These are phyloP conservation scores for Saturnia pavonia DNA, from an alignment of 2,888 invertebrate genomes.

Conservation along the genomic window DNA sequence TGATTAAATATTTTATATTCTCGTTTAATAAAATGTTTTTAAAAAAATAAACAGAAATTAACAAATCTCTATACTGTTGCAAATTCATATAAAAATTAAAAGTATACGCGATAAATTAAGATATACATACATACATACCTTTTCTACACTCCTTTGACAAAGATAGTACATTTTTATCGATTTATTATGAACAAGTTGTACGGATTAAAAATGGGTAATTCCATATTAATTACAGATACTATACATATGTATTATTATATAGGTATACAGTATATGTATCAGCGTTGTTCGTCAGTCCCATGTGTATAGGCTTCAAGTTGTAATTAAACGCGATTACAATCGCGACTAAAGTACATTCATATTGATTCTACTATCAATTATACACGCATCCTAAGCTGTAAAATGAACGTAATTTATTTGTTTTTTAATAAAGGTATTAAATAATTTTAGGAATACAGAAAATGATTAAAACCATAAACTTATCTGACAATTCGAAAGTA, in stretches of 20 bases:
- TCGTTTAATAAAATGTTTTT: too few species aligned
- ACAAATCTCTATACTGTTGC: too few species aligned
- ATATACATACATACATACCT: too few species aligned
- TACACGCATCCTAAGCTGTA: constrained; percentile 9
- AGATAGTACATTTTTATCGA: background rate
- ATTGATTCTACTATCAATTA: constrained; percentile 64
- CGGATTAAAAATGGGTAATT: background rate
- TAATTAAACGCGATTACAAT: constrained; percentile 80
- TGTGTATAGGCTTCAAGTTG: constrained; percentile 65
- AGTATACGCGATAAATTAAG: too few species aligned
- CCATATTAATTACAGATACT: background rate
- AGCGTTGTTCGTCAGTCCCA: constrained; percentile 45
- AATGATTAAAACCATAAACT: background rate
- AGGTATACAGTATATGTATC: background rate
- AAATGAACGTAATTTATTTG: background rate
- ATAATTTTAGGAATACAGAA: background rate
- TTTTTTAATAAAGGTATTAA: background rate
- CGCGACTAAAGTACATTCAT: constrained; percentile 59
- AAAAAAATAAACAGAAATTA: too few species aligned
- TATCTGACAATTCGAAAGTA: background rate
- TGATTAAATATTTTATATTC: too few species aligned
- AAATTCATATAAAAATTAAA: too few species aligned
- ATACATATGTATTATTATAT: background rate
- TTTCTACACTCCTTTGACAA: too few species aligned
- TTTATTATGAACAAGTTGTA: background rate